Percentiles rank a stretch among this genome's conserved stretches.
phyloP scores from a whole-genome alignment of 2,113 vertebrate genomes.

The Anarrhichthys ocellatus region DNA sequence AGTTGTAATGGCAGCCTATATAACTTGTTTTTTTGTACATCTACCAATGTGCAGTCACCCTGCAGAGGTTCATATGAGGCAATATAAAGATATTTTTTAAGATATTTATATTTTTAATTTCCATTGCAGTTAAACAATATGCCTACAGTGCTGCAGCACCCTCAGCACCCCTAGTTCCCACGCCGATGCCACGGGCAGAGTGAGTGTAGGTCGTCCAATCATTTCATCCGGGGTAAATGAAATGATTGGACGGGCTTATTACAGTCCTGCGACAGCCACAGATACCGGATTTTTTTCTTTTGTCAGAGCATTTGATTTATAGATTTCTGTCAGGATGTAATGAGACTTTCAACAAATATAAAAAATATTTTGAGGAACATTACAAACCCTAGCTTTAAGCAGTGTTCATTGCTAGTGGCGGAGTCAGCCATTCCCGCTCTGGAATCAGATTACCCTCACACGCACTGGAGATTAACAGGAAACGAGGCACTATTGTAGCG shows the following conservation, averaged over 20 bases:
- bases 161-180: no score
- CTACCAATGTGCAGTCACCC: neutral
- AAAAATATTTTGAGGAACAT: neutral
- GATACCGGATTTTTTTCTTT: no score
- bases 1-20: neutral
- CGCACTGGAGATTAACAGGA: neutral
- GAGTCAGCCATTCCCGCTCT: neutral
- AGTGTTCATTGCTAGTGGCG: no score
- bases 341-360: neutral
- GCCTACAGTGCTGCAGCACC: no score
- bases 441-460: conserved; percentile 1
- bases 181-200: no score
- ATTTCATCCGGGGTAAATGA: neutral
- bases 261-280: no score
- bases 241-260: no score
- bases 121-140: neutral
- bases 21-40: neutral
- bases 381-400: neutral
- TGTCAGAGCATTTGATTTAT: no score
- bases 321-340: no score
- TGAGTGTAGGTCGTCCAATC: neutral
- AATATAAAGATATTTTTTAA: neutral
- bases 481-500: neutral
- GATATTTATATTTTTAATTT: neutral
- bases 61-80: neutral